Evolutionary conservation across 2,888 invertebrate species (phyloP).

Genomic region (Aradus depressus): DNA sequence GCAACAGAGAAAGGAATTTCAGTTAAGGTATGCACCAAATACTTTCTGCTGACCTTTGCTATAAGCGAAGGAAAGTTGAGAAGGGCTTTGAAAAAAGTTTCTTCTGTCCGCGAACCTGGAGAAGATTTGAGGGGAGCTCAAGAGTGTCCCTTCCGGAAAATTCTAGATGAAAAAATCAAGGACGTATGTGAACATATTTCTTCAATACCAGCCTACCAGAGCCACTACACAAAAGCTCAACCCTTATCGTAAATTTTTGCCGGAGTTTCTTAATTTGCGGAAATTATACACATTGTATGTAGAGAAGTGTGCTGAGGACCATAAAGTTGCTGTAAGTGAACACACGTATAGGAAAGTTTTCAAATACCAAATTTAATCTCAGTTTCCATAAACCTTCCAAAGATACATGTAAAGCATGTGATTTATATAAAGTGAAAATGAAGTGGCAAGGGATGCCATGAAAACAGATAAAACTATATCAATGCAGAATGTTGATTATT

Average conservation of each 20-base stretch:
- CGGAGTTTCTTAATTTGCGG: slow-evolving; percentile 11
- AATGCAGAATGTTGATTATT: too few species aligned
- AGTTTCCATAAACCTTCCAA: slow-evolving; percentile 26
- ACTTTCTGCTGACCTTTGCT: not conserved
- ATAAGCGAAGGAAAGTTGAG: slow-evolving; percentile 6
- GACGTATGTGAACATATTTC: slow-evolving; percentile 9
- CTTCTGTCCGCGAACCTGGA: not conserved
- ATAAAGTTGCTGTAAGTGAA: slow-evolving; percentile 19
- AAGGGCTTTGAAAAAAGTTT: not conserved
- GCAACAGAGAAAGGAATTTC: not conserved
- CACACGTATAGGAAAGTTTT: slow-evolving; percentile 27
- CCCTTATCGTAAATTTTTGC: slow-evolving; percentile 15
- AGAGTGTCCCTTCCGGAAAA: slow-evolving; percentile 8
- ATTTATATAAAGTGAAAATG: slow-evolving; percentile 21
- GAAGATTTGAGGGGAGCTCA: slow-evolving; percentile 4
- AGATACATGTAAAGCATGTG: slow-evolving; percentile 25
- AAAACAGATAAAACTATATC: too few species aligned
- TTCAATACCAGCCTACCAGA: slow-evolving; percentile 18
- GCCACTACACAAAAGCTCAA: slow-evolving; percentile 22
- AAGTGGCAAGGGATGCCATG: not conserved
- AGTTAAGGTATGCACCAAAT: slow-evolving; percentile 4
- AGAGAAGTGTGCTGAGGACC: too few species aligned
- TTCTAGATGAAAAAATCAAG: not conserved
- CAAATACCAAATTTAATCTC: slow-evolving; percentile 23
- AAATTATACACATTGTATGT: slow-evolving; percentile 17